Conservation (phyloP, 2,113 vertebrate genomes). For the Tonatia bakeri region DNA sequence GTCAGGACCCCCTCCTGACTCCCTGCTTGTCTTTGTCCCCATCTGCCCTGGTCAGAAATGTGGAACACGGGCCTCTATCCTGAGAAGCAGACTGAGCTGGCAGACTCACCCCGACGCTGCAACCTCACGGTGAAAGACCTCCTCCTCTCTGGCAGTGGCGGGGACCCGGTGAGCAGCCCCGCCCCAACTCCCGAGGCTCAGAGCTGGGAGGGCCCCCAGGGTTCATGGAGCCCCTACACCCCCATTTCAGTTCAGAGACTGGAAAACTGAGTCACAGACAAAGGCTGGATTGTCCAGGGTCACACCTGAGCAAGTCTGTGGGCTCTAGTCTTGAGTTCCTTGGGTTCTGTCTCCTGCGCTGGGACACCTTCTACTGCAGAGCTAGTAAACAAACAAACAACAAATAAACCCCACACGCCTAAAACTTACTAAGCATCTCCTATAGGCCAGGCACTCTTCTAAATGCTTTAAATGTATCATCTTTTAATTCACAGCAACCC, state of each 20-base stretch:
- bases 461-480: not conserved
- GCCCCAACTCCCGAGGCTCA: not conserved
- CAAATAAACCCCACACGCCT: not conserved
- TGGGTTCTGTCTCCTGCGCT: not conserved
- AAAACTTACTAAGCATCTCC: not conserved
- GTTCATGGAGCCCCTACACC: not conserved
- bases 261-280: not conserved
- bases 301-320: not conserved
- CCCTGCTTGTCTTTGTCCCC: not conserved
- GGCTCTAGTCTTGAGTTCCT: no score
- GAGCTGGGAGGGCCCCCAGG: not conserved
- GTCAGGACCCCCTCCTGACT: not conserved
- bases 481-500: not conserved
- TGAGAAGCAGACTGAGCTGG: slow-evolving; percentile 56
- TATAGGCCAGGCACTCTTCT: not conserved
- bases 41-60: slow-evolving; percentile 73
- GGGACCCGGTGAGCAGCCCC: slow-evolving; percentile 82
- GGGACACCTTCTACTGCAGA: not conserved
- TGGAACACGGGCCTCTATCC: slow-evolving; percentile 77
- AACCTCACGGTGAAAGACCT: slow-evolving; percentile 91
- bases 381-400: not conserved
- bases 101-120: slow-evolving; percentile 34
- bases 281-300: not conserved
- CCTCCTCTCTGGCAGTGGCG: slow-evolving; percentile 83
- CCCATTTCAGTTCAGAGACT: not conserved